A percentile compares a stretch with the other conserved stretches of the same genome.
Evolutionary conservation across 2,888 invertebrate species (phyloP).

Genomic region (Oxycera nigricornis): DNA sequence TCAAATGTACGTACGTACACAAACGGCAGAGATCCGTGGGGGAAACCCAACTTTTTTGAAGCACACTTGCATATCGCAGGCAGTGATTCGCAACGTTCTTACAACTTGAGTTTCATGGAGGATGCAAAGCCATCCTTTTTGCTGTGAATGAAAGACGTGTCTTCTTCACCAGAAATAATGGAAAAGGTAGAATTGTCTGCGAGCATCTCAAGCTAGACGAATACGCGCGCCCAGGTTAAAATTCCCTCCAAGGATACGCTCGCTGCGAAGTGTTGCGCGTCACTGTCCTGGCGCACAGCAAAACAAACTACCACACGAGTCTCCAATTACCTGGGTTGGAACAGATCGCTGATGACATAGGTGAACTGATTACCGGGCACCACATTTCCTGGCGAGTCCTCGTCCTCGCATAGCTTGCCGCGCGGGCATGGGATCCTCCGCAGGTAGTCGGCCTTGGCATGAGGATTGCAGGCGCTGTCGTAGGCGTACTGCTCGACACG

Average conservation of each 20-base stretch:
- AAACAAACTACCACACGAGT: conserved; percentile 9
- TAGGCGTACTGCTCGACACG: conserved; percentile 83
- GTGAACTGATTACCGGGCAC: conserved; percentile 91
- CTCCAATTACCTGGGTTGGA: conserved; percentile 79
- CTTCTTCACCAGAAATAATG: too few relatives aligned
- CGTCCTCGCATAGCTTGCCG: conserved; percentile 81
- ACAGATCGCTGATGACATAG: conserved; percentile 87
- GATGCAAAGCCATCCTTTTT: too few relatives aligned
- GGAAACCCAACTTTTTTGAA: not conserved
- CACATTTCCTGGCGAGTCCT: conserved; percentile 84
- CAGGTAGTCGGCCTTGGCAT: conserved; percentile 76
- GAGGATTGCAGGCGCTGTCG: conserved; percentile 78
- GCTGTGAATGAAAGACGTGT: too few relatives aligned
- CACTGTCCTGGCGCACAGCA: not conserved
- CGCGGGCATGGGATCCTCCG: conserved; percentile 84
- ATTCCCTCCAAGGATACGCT: not conserved
- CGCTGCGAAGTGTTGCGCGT: not conserved
- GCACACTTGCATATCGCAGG: too few relatives aligned
- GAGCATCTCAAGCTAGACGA: too few relatives aligned
- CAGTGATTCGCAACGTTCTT: too few relatives aligned
- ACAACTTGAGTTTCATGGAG: too few relatives aligned
- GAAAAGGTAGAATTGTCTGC: too few relatives aligned
- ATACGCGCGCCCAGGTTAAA: too few relatives aligned
- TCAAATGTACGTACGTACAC: conserved; percentile 6
- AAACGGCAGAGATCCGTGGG: not conserved